These are phyloP conservation scores for Akabosia matsudoensis DNA, from an alignment of 1,140 invertebrate species.

Conservation along the genomic window DNA sequence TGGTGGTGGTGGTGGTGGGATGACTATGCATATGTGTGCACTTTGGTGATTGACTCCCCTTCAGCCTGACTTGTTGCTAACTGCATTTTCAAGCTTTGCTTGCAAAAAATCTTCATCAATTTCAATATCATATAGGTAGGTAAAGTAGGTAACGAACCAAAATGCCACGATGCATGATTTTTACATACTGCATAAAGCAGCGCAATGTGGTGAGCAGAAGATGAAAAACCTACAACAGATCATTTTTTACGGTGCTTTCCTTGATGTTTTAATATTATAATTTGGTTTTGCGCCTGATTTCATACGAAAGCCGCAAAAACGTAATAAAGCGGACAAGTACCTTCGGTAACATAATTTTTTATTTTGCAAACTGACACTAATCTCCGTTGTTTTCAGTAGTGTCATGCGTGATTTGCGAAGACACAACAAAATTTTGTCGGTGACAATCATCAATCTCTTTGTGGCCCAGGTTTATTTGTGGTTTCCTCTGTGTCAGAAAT, in stretches of 20 bases:
- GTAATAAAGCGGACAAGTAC: too few relatives aligned
- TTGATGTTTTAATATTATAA: too few relatives aligned
- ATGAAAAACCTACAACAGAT: neutral
- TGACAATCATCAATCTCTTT: too few relatives aligned
- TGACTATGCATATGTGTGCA: too few relatives aligned
- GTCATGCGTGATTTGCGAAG: too few relatives aligned
- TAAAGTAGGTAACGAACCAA: neutral
- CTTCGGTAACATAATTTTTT: too few relatives aligned
- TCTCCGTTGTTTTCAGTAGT: too few relatives aligned
- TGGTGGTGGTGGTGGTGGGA: too few relatives aligned
- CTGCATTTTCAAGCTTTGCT: constrained; percentile 5
- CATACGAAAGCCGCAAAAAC: neutral
- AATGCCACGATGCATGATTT: neutral
- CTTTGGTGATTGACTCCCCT: neutral
- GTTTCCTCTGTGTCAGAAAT: too few relatives aligned
- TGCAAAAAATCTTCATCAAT: neutral
- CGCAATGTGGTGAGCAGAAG: neutral
- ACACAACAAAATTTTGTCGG: too few relatives aligned
- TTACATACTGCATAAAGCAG: neutral
- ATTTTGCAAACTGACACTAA: too few relatives aligned
- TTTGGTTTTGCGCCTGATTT: neutral
- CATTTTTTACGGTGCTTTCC: neutral
- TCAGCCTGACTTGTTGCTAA: neutral
- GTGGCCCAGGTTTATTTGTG: too few relatives aligned
- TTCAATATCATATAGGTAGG: neutral